Base-by-base conservation (phyloP, 2,888 invertebrate species). In the Pinctada fucata region DNA sequence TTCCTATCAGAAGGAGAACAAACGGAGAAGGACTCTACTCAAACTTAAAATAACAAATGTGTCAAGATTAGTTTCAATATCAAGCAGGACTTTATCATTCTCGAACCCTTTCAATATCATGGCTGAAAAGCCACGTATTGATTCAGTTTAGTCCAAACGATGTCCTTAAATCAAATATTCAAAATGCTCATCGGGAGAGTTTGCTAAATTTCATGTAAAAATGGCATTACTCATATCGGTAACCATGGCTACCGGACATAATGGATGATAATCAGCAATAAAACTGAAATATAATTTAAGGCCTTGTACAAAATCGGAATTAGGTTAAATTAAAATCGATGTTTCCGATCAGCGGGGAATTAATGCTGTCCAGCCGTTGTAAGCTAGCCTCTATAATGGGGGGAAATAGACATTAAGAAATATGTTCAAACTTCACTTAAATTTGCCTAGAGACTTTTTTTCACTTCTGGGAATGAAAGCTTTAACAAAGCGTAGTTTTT, bases 241-340 rank as follows among this genome's bases (percentile, higher is more conserved):
- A 58, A 47, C 78, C 78, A 78, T 78, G 69, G 78, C 72, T 69
- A 78, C 78, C 78, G 78, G 78, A 78, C 78, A 78, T 78, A 73
- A 78, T 73, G 73, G 78, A 72, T 73, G 73, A 78, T 78, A 78
- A 78, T 74, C 73, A 73, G 73, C 67, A 74, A 78, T 78, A 78
- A 78, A 78, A 78, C 78, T 78, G 78, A 78, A 78, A 78, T 78
- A 78, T 78, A 78, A 78, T 78, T 78, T 78, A 78, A 78, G 78
- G 73, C 78, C 73, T 58, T n/a, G 69, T 58, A 69, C 65, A 74
- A 78, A 78, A 78, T 78, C 78, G 67, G 78, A 78, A 78, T 78
- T 72, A 63, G 78, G 78, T 78, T 78, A 78, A 78, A 73, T 78
- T 78, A 78, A 68, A 68, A 68, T 68, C 68, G 47, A 68, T 68